Base-by-base conservation (phyloP, 2,797 vertebrate species). In the Labeo calbasu region DNA sequence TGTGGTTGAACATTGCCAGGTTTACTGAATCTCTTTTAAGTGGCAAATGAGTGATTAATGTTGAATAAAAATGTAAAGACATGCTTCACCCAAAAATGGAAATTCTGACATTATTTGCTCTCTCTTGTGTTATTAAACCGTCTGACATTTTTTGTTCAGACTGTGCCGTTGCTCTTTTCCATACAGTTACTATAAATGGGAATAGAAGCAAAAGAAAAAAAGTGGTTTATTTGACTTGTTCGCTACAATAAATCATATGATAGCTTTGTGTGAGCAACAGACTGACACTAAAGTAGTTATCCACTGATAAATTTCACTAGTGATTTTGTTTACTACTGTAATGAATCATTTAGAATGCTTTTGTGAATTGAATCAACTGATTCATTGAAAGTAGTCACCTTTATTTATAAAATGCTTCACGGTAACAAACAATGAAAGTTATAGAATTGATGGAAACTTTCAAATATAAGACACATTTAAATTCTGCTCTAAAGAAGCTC, bases 1-100 rank as follows among this genome's bases (percentile, higher is more conserved):
- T 23, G 51, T 50, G 40, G 13, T 23, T 72, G 51, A 65, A 36
- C 57, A 28, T 36, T 57, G n/a, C 2, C 53, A 21, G 17, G 15
- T 71, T 81, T 59, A 40, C 23, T 23, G 13, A 73, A 15, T 73
- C 12, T 83, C 14, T 82, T 73, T 79, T 71, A 14, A 55, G 36
- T 21, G 46, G 17, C 28, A 70, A 85, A 77, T 61, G 28, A 63
- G 46, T 55, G 23, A 65, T 59, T 65, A 53, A 73, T 25, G 15
- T 1, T 32, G 25, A 83, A 69, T 15, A 36, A 77, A 66, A 25
- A 17, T 11, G 21, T 79, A 50, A 65, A 65, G 40, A 2, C 50
- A 28, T 3, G 25, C 40, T 25, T 77, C 14, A 17, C 57, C 4
- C 4, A 2, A 77, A 43, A 61, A 46, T 15, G 1, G 2, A 61